Conservation (phyloP, 2,888 invertebrate species). For the Nebria brevicollis region DNA sequence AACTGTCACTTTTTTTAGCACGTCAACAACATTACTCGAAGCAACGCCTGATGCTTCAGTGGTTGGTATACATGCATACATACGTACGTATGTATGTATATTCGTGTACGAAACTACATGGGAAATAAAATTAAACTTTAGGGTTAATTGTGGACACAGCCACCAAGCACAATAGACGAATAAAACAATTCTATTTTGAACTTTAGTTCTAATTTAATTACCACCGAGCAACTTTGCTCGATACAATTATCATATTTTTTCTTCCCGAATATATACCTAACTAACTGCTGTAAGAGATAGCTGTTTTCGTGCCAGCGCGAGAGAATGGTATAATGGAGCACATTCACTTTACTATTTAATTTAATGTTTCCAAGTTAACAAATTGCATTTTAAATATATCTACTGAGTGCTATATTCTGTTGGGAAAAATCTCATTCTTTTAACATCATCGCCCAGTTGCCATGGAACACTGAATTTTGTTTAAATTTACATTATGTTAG, state of each 20-base stretch:
- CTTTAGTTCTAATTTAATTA: conserved; percentile 41
- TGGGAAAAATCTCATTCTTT: no score
- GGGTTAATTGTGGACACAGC: not conserved
- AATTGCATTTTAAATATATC: not conserved
- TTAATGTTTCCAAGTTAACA: not conserved
- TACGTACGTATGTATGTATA: not conserved
- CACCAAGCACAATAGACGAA: conserved; percentile 29
- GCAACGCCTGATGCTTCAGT: not conserved
- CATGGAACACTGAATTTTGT: no score
- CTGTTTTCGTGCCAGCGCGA: no score
- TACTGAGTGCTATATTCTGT: not conserved
- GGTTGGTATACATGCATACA: not conserved
- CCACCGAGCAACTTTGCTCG: conserved; percentile 27
- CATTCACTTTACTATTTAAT: not conserved
- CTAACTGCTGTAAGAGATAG: no score
- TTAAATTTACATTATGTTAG: no score
- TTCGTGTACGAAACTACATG: conserved; percentile 9
- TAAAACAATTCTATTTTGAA: conserved; percentile 38
- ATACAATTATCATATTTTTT: conserved; percentile 42
- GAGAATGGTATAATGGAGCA: not conserved
- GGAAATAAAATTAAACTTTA: not conserved
- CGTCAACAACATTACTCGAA: not conserved
- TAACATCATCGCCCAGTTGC: no score
- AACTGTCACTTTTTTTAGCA: conserved; percentile 26
- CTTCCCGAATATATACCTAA: conserved; percentile 25